These are phyloP conservation scores for Datnioides undecimradiatus DNA, from an alignment of 2,113 vertebrate genomes.

Conservation along the genomic window DNA sequence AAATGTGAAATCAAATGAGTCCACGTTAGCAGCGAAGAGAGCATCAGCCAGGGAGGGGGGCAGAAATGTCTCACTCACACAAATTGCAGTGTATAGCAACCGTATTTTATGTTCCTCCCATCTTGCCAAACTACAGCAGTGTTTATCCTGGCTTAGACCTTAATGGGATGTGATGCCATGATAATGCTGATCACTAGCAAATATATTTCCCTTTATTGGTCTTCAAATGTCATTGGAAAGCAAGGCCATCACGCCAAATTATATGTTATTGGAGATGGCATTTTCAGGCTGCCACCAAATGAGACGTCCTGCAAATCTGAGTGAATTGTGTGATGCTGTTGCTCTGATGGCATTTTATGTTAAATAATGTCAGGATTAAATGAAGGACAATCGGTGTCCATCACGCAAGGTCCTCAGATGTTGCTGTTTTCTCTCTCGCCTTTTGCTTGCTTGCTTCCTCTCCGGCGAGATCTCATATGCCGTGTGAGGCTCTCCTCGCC, in stretches of 20 bases:
- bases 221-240: slow-evolving; percentile 54
- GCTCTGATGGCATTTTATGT: background rate
- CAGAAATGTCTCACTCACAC: slow-evolving; percentile 2
- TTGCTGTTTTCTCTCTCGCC: slow-evolving; percentile 23
- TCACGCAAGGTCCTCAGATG: slow-evolving; percentile 8
- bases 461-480: slow-evolving; percentile 51
- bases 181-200: slow-evolving; percentile 28
- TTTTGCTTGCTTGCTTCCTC: slow-evolving; percentile 4
- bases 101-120: slow-evolving; percentile 15
- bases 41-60: background rate
- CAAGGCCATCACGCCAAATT: slow-evolving; percentile 18
- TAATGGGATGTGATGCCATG: slow-evolving; percentile 46
- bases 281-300: slow-evolving; percentile 27
- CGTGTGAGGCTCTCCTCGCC: slow-evolving; percentile 54
- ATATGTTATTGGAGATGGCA: slow-evolving; percentile 19
- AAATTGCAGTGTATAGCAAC: slow-evolving; percentile 11
- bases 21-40: too few relatives aligned
- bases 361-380: slow-evolving; percentile 8
- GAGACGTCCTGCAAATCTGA: background rate
- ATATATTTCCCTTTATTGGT: slow-evolving; percentile 44
- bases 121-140: slow-evolving; percentile 40
- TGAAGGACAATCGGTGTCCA: slow-evolving; percentile 28
- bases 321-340: background rate
- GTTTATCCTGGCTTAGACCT: slow-evolving; percentile 43
- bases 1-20: slow-evolving; percentile 46